Percentiles rank a stretch among this genome's conserved stretches.
Conservation (phyloP, 2,113 vertebrate genomes). For the Zapornia atra region DNA sequence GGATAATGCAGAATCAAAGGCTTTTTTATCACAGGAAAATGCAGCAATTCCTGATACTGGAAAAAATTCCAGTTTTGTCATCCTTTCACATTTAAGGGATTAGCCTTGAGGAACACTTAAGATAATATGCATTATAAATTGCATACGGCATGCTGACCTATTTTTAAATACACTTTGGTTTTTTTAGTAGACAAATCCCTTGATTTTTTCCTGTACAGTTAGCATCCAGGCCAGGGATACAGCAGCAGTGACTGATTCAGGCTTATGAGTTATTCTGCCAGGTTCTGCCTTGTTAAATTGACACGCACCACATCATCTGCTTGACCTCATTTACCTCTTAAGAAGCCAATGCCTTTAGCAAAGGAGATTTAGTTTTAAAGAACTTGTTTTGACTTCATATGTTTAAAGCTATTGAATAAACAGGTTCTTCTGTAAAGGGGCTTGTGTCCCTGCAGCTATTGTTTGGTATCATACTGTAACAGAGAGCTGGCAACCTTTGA, state of each 20-base stretch:
- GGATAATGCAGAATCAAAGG: background rate
- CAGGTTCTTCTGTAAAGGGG: background rate
- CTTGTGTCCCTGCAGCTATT: background rate
- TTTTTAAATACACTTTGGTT: background rate
- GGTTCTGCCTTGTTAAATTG: background rate
- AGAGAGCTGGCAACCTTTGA: background rate
- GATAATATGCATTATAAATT: background rate
- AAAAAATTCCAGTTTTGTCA: background rate
- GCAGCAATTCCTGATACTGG: background rate
- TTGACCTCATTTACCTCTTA: slow-evolving; percentile 44
- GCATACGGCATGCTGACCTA: background rate
- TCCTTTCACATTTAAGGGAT: background rate
- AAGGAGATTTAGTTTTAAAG: slow-evolving; percentile 11
- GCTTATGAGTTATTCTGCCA: background rate
- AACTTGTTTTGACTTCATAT: background rate
- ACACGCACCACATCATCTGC: background rate
- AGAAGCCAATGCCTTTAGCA: background rate
- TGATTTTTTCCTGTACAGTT: background rate
- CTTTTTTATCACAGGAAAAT: background rate
- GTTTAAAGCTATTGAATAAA: background rate
- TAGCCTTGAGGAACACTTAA: background rate
- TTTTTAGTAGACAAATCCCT: background rate
- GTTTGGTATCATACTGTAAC: background rate
- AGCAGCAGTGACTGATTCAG: background rate
- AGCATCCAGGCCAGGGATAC: background rate